A percentile compares a stretch with the other conserved stretches of the same genome.
Evolutionary conservation across 2,888 invertebrate species (phyloP).

Genomic region (Leuctra nigra): DNA sequence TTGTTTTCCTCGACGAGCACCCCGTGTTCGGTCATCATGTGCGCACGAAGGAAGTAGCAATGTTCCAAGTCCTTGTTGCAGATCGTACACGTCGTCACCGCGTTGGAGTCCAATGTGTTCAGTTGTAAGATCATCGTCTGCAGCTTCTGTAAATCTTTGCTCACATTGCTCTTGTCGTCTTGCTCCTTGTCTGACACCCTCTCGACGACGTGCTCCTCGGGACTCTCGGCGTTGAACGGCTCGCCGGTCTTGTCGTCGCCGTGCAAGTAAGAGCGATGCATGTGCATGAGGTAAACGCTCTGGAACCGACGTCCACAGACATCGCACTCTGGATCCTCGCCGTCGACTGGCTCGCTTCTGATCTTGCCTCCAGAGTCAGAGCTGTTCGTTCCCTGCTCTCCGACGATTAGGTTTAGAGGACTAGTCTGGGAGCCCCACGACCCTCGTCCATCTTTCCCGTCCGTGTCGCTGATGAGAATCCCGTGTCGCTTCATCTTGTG

Average conservation of each 20-base stretch:
- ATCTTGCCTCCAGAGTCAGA: conserved; percentile 45
- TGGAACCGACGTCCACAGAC: conserved; percentile 39
- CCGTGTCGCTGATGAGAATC: conserved; percentile 56
- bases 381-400: conserved; percentile 48
- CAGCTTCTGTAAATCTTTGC: conserved; percentile 79
- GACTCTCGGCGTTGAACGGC: neutral
- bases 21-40: conserved; percentile 62
- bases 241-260: conserved; percentile 19
- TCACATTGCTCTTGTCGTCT: conserved; percentile 52
- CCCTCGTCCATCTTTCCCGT: conserved; percentile 36
- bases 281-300: conserved; percentile 39
- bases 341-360: conserved; percentile 32
- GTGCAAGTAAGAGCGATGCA: conserved; percentile 42
- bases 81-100: conserved; percentile 53
- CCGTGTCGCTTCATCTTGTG: conserved; percentile 94
- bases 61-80: conserved; percentile 68
- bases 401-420: conserved; percentile 70
- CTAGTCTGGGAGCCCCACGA: conserved; percentile 52
- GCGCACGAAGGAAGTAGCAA: conserved; percentile 60
- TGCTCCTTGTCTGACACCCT: conserved; percentile 3
- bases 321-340: conserved; percentile 36
- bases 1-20: conserved; percentile 45
- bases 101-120: conserved; percentile 66
- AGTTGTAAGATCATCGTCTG: conserved; percentile 87
- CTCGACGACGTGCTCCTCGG: neutral